A percentile compares a stretch with the other conserved stretches of the same genome.
Conservation (phyloP, 2,113 vertebrate genomes). For the Laticauda colubrina region DNA sequence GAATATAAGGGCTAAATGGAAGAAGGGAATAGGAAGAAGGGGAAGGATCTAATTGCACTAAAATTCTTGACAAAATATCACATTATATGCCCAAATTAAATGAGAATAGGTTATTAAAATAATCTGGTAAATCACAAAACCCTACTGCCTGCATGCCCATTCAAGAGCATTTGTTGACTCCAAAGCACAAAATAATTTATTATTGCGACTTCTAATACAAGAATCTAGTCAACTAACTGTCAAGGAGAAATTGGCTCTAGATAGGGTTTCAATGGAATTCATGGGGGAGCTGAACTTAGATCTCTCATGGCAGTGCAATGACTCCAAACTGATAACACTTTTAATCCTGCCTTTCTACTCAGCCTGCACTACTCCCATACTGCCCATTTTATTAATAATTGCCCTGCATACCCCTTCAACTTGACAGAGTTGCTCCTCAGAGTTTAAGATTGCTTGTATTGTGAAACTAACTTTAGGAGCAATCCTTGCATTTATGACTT, state of each 20-base stretch:
- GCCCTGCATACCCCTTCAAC: not conserved
- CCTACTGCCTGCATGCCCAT: not conserved
- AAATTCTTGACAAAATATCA: not conserved
- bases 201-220: not conserved
- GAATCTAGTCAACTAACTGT: not conserved
- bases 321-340: not conserved
- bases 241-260: not conserved
- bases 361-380: not conserved
- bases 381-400: not conserved
- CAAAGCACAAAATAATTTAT: not conserved
- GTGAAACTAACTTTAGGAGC: not conserved
- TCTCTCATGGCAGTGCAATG: not conserved
- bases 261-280: not conserved
- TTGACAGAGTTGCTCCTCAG: not conserved
- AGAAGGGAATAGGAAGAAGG: not conserved
- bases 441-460: not conserved
- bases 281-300: not conserved
- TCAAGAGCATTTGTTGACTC: not conserved
- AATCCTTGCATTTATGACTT: not conserved
- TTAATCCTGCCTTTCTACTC: not conserved
- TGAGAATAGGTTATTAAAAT: not conserved
- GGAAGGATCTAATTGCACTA: not conserved
- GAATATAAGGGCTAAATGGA: not conserved
- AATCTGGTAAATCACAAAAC: not conserved
- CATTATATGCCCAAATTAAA: not conserved